Conservation (phyloP, 1,140 invertebrate species). For the Cydia strobilella region DNA sequence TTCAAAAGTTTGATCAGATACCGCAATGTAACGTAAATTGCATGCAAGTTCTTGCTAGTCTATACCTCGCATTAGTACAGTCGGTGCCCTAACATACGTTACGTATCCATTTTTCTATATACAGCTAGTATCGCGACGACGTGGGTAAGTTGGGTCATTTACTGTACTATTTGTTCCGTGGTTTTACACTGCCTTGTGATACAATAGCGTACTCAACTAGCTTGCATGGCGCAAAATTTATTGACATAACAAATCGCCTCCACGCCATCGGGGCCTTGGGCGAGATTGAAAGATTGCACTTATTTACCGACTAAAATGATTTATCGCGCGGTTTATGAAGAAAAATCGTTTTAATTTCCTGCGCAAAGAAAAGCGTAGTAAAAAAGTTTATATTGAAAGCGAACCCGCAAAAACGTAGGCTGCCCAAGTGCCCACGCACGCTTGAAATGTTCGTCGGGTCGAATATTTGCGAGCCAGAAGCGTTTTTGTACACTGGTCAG, state of each 20-base stretch:
- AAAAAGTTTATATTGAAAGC: slow-evolving; percentile 18
- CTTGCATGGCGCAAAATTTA: slow-evolving; percentile 27
- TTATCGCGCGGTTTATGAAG: slow-evolving; percentile 32
- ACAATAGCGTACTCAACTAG: slow-evolving; percentile 4
- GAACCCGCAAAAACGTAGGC: slow-evolving; percentile 4
- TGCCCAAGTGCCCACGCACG: not conserved
- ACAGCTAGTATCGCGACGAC: too few relatives aligned
- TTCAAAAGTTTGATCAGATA: too few relatives aligned
- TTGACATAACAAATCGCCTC: slow-evolving; percentile 31
- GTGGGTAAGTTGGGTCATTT: too few relatives aligned
- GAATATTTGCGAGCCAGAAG: not conserved
- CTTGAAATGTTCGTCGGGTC: not conserved
- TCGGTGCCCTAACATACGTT: too few relatives aligned
- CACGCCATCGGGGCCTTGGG: slow-evolving; percentile 34
- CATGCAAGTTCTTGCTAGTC: too few relatives aligned
- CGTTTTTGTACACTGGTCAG: not conserved
- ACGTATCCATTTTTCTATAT: too few relatives aligned
- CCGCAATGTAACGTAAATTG: too few relatives aligned
- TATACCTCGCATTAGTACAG: too few relatives aligned
- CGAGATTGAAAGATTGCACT: slow-evolving; percentile 43
- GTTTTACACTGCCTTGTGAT: not conserved
- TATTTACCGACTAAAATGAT: slow-evolving; percentile 31
- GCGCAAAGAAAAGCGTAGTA: slow-evolving; percentile 22
- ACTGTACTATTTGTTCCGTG: not conserved
- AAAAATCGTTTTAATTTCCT: slow-evolving; percentile 32